Conservation (phyloP, 1,140 invertebrate species). For the Ceratina japonica region DNA sequence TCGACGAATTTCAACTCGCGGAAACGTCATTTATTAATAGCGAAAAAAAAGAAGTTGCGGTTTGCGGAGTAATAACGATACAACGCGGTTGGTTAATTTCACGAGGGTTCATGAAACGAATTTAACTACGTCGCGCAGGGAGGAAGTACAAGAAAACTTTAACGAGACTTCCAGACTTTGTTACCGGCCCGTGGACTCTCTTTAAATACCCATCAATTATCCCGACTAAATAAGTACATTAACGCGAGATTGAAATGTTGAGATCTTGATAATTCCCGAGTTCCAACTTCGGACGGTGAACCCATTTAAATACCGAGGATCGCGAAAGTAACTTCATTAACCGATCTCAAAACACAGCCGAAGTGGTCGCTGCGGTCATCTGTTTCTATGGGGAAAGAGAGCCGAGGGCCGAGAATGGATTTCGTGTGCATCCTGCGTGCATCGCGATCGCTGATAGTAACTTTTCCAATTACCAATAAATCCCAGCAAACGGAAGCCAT, state of each 20-base stretch:
- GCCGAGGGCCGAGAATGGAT: not conserved
- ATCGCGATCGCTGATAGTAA: constrained; percentile 39
- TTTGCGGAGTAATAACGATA: not conserved
- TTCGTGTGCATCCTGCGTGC: constrained; percentile 26
- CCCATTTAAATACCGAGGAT: constrained; percentile 22
- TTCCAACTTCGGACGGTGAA: constrained; percentile 14
- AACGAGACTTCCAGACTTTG: not conserved
- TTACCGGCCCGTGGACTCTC: not conserved
- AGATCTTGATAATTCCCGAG: constrained; percentile 50
- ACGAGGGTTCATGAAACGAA: not conserved
- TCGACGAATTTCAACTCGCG: not conserved
- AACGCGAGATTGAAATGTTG: constrained; percentile 10
- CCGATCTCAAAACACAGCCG: constrained; percentile 25
- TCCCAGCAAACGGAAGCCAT: constrained; percentile 24
- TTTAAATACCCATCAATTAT: constrained; percentile 8
- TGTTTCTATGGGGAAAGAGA: not conserved
- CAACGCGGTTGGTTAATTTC: not conserved
- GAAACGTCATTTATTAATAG: not conserved
- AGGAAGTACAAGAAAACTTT: not conserved
- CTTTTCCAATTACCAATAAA: constrained; percentile 59
- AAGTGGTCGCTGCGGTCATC: not conserved
- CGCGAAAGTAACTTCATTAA: constrained; percentile 35
- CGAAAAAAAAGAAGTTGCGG: too few relatives aligned
- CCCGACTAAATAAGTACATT: constrained; percentile 12
- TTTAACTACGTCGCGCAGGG: too few relatives aligned